These are phyloP conservation scores for Rhodophaea formosa DNA, from an alignment of 2,888 invertebrate species.

Conservation along the genomic window DNA sequence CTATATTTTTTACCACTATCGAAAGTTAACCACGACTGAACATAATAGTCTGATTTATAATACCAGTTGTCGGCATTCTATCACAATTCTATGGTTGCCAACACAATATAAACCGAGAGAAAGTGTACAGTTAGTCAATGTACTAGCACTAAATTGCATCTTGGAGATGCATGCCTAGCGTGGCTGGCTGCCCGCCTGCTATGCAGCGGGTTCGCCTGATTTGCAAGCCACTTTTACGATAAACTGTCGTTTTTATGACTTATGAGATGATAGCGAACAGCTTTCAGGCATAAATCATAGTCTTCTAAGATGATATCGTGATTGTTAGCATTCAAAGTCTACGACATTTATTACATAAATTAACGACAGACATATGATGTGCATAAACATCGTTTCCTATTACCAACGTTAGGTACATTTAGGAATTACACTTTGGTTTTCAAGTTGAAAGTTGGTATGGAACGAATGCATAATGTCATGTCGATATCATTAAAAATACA, in stretches of 20 bases:
- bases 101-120: constrained; percentile 42
- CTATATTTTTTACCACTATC: background rate
- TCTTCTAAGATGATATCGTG: background rate
- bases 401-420: too few relatives aligned
- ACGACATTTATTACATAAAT: background rate
- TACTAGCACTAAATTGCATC: constrained; percentile 44
- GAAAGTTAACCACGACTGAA: constrained; percentile 7
- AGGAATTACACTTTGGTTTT: too few relatives aligned
- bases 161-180: constrained; percentile 37
- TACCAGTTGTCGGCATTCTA: constrained; percentile 1
- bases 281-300: background rate
- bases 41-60: constrained; percentile 1
- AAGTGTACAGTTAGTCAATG: constrained; percentile 43
- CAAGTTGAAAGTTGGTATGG: too few relatives aligned
- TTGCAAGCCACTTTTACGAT: constrained; percentile 4
- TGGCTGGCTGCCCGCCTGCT: constrained; percentile 14
- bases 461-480: too few relatives aligned
- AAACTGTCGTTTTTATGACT: constrained; percentile 5
- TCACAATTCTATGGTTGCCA: constrained; percentile 23
- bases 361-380: too few relatives aligned
- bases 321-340: background rate
- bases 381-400: too few relatives aligned
- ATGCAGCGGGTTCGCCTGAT: constrained; percentile 4
- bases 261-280: background rate
- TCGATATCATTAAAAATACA: too few relatives aligned